These are phyloP conservation scores for Pedionomus torquatus DNA, from an alignment of 2,113 vertebrate species.

Conservation along the genomic window DNA sequence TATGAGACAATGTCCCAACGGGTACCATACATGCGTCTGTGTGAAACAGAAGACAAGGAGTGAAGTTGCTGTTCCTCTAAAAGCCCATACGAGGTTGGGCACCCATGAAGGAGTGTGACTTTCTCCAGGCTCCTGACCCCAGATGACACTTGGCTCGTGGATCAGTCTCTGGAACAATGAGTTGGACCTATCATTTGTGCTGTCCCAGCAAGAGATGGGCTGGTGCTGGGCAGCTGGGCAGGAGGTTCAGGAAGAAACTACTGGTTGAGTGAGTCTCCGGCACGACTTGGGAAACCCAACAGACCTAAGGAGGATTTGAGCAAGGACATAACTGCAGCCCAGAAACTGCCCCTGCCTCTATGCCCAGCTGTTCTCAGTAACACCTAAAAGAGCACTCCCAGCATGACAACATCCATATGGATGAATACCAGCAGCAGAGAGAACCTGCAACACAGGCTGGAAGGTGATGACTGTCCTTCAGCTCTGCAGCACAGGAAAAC, in stretches of 20 bases:
- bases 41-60: background rate
- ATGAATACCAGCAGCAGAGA: background rate
- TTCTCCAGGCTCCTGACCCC: background rate
- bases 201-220: background rate
- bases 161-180: background rate
- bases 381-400: background rate
- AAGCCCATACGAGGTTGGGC: background rate
- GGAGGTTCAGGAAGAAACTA: background rate
- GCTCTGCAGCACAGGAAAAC: background rate
- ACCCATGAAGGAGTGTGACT: background rate
- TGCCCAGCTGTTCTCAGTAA: background rate
- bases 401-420: rapidly evolving
- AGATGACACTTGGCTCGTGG: background rate
- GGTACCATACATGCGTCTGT: rapidly evolving
- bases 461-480: background rate
- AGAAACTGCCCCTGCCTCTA: background rate
- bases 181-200: background rate
- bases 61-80: background rate
- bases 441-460: background rate
- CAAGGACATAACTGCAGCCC: background rate
- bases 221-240: background rate
- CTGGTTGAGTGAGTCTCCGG: background rate
- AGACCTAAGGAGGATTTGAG: background rate
- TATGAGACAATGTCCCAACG: background rate
- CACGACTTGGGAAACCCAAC: background rate